Percentiles rank a stretch among this genome's conserved stretches.
Conservation (phyloP, 2,797 vertebrate species). For the Helarctos malayanus region DNA sequence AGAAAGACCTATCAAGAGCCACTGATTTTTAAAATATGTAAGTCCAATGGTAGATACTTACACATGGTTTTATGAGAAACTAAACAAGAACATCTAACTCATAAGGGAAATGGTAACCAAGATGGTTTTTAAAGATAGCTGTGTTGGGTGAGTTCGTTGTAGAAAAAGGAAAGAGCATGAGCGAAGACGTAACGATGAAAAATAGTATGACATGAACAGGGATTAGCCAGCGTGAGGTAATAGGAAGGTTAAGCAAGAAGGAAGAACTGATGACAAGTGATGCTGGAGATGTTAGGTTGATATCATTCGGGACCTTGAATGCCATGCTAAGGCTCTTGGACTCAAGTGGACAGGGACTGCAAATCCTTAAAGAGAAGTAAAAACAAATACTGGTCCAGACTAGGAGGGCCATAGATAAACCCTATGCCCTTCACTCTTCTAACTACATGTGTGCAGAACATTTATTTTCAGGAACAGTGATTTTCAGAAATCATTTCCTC, state of each 20-base stretch:
- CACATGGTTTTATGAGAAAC: not conserved
- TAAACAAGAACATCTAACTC: not conserved
- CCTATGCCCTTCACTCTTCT: not conserved
- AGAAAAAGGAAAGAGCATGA: not conserved
- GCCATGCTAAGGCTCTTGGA: not conserved
- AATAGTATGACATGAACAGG: not conserved
- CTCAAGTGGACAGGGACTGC: not conserved
- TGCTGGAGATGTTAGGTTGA: too few species aligned
- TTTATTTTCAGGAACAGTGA: not conserved
- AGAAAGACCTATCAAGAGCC: not conserved
- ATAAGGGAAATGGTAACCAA: not conserved
- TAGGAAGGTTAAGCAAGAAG: not conserved
- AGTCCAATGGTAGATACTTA: not conserved
- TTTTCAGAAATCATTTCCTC: not conserved
- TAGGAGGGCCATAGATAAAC: not conserved
- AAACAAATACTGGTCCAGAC: too few species aligned
- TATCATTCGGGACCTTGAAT: not conserved
- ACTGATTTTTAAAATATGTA: not conserved
- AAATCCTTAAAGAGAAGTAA: not conserved
- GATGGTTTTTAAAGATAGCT: not conserved
- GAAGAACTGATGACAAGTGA: not conserved
- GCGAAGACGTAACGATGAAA: not conserved
- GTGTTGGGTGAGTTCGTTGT: not conserved
- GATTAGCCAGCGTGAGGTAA: not conserved
- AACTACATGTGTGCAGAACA: not conserved